Base-by-base conservation (phyloP, 2,113 vertebrate genomes). In the Brachyhypopomus occidentalis region DNA sequence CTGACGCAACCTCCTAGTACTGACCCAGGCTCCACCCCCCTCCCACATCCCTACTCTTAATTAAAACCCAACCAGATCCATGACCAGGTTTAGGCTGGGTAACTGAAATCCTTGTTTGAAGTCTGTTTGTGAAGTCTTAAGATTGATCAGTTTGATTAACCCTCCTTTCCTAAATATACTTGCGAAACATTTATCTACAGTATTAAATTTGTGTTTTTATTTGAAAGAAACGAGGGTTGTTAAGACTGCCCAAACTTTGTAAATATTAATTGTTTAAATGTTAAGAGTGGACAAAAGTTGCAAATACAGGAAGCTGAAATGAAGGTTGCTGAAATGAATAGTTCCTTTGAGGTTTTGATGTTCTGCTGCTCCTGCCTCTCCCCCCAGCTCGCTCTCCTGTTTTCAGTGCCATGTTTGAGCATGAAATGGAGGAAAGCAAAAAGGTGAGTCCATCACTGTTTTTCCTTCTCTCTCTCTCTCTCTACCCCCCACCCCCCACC, bases 401-500 rank as follows among this genome's bases (percentile, higher is more conserved):
- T 75, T 98, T 98, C 92, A 95, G 94, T 48, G 95, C 95, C 88
- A 97, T 96, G 96, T 97, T 97, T 89, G 95, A 97, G 89, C 96
- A 96, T 19, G 95, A 97, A 90, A 97, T 96, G 96, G 95, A 96
- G 79, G 95, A 97, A 86, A 97, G 95, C 83, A 95, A 95, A 88
- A 96, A 96, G 94, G 97, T 96, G 88, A 91, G 93, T 89, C 2
- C 69, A 48, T 64, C 1, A 74, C 60, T 63, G 59, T 22, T 36
- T 4, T 2, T 20, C 45, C 75, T 74, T 19, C 69, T 27, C 25
- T 22, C 30, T 17, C 34, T 59, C 14, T 56, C 5, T 52, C 55
- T 52, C 9, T 14, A n/a, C 63, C 71, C 38, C 25, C 17, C 2
- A 17, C 56, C 17, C 81, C 38, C 38, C 14, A 9, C 52, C 77